These are phyloP conservation scores for Aldabrachelys gigantea DNA, from an alignment of 2,113 vertebrate genomes.

Conservation along the genomic window DNA sequence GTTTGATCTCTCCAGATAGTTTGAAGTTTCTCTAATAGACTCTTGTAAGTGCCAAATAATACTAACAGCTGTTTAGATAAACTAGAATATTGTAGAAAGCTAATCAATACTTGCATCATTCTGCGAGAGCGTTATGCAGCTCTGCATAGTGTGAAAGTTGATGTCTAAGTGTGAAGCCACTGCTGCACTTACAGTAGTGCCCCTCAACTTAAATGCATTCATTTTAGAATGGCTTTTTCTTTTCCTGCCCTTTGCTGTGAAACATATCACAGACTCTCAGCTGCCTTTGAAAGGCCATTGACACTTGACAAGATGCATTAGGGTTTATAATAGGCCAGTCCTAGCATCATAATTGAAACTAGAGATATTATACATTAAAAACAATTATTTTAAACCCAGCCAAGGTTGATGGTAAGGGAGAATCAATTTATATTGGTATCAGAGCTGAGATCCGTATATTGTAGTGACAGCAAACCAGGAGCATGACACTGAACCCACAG, in stretches of 20 bases:
- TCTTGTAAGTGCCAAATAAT: conserved; percentile 27
- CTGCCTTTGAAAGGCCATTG: neutral
- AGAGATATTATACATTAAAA: conserved; percentile 8
- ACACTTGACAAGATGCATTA: neutral
- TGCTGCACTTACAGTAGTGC: neutral
- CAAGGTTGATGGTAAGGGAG: neutral
- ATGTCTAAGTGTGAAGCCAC: conserved; percentile 24
- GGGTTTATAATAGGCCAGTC: neutral
- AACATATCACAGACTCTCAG: neutral
- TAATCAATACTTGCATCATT: conserved; percentile 50
- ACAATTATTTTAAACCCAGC: neutral
- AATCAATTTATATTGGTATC: fast-evolving
- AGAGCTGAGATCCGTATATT: neutral
- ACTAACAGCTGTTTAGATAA: conserved; percentile 2
- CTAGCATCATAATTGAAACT: neutral
- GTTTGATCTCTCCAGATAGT: neutral
- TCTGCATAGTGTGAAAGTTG: conserved; percentile 31
- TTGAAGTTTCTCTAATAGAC: neutral
- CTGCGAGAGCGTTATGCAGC: conserved; percentile 23
- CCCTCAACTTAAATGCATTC: conserved; percentile 34
- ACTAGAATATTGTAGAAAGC: conserved; percentile 23
- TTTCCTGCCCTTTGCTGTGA: neutral
- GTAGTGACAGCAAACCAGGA: neutral
- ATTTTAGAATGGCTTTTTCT: conserved; percentile 28
- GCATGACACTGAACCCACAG: neutral